Base-by-base conservation (phyloP, 2,113 vertebrate genomes). In the Gymnogyps californianus region DNA sequence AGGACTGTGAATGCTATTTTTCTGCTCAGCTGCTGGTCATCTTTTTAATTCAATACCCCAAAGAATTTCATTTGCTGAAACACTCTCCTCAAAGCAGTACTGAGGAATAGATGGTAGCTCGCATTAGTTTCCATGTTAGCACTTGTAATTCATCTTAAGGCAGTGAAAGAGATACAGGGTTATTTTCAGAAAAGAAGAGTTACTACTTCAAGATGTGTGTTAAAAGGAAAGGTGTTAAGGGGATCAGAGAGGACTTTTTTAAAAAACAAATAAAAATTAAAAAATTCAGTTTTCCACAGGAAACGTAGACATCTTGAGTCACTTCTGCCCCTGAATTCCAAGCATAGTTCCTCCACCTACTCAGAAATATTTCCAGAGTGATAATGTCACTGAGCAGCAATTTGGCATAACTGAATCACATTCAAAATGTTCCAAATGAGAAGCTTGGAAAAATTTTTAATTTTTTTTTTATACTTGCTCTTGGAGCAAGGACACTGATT, bases 331-430 rank as follows among this genome's bases (percentile, higher is more conserved):
- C 72, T 93, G 72, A 81, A 87, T 90, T 94, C 90, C 86, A 95
- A 92, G 94, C 94, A 89, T 6, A 94, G 92, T 8, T 95, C 87
- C 86, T 89, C 96, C 90, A 92, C 95, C 96, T 78, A 86, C 95
- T 97, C 94, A 62, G 89, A 78, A 96, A 81, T 90, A 93, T 92
- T 93, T 95, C 95, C 90, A 92, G 92, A 92, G 90, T 62, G 95
- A n/a, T 58, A 77, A 93, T 2, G 87, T 59, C 58, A 80, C 75
- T 22, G 38, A 82, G 13, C 65, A 93, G 90, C 86, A 54, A 78
- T 67, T 91, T 59, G 46, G 51, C 59, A 18, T 25, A 49, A 70
- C 69, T 84, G 77, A 75, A 95, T 92, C 86, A 80, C 7, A 52
- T 47, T 32, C 92, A 46, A 57, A 70, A 83, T 11, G 59, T 59